A percentile compares a stretch with the other conserved stretches of the same genome.
These are phyloP conservation scores for Phasia obesa DNA, from an alignment of 2,888 invertebrate species.

Conservation along the genomic window DNA sequence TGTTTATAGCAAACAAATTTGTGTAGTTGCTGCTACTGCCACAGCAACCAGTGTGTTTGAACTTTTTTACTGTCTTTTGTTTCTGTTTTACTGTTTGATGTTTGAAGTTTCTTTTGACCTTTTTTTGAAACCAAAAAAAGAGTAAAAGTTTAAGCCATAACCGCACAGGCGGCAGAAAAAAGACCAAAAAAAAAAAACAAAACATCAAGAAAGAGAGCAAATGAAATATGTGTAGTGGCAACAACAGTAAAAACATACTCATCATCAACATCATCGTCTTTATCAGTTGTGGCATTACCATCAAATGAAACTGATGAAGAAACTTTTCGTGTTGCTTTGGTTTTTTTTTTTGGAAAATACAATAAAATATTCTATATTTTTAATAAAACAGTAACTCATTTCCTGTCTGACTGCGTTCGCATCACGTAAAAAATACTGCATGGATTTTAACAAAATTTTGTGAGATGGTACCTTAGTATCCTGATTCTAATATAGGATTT, in stretches of 20 bases:
- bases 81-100: neutral
- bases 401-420: too few relatives aligned
- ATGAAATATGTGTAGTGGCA: constrained; percentile 11
- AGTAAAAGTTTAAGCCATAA: constrained; percentile 47
- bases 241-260: constrained; percentile 28
- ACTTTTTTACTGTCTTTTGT: neutral
- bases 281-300: constrained; percentile 52
- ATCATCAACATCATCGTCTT: constrained; percentile 45
- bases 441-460: too few relatives aligned
- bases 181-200: constrained; percentile 1
- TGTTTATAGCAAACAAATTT: constrained; percentile 35
- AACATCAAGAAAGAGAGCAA: constrained; percentile 14
- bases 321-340: constrained; percentile 32
- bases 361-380: too few relatives aligned
- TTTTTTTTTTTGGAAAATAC: too few relatives aligned
- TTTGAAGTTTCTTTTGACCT: neutral
- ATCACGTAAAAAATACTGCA: too few relatives aligned
- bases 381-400: too few relatives aligned
- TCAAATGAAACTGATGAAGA: constrained; percentile 24
- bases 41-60: constrained; percentile 40
- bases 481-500: too few relatives aligned
- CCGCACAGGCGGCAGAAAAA: constrained; percentile 45
- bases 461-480: too few relatives aligned
- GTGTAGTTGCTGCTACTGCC: constrained; percentile 22
- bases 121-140: constrained; percentile 19